Conservation (phyloP, 2,888 invertebrate species). For the Andrena flavipes region DNA sequence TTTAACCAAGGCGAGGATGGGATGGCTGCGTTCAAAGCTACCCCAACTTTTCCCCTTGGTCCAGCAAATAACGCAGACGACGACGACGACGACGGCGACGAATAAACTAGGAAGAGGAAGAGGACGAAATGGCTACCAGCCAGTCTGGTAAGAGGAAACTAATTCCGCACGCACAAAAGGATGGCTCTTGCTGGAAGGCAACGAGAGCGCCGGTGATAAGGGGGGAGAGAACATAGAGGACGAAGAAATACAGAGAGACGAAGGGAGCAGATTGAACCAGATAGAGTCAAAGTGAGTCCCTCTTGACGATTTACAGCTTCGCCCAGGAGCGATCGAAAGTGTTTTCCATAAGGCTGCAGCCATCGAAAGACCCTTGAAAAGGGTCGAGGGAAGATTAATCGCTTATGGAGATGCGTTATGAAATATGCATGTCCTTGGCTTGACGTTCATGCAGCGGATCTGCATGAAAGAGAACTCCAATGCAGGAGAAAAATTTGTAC, state of each 20-base stretch:
- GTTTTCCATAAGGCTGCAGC: conserved; percentile 40
- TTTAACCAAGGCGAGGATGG: not conserved
- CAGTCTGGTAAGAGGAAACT: conserved; percentile 66
- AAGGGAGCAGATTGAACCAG: conserved; percentile 45
- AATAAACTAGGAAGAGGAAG: conserved; percentile 49
- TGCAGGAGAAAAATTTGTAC: conserved; percentile 18
- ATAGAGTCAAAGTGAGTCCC: conserved; percentile 44
- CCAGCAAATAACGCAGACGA: conserved; percentile 64
- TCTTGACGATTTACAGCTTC: conserved; percentile 38
- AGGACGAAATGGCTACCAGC: conserved; percentile 58
- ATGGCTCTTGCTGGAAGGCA: conserved; percentile 59
- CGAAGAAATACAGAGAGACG: conserved; percentile 43
- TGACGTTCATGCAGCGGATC: conserved; percentile 18
- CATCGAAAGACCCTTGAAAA: conserved; percentile 35
- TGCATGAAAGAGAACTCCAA: conserved; percentile 20
- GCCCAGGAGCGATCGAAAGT: conserved; percentile 42
- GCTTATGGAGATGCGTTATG: conserved; percentile 52
- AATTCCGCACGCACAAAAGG: conserved; percentile 74
- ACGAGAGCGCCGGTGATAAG: conserved; percentile 19
- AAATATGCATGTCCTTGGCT: conserved; percentile 55
- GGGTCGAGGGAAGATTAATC: conserved; percentile 48
- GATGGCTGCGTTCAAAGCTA: conserved; percentile 26
- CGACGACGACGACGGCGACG: conserved; percentile 23
- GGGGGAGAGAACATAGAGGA: not conserved
- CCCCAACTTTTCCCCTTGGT: conserved; percentile 46